A percentile compares a stretch with the other conserved stretches of the same genome.
These are phyloP conservation scores for Sesia apiformis DNA, from an alignment of 2,888 invertebrate genomes.

Conservation along the genomic window DNA sequence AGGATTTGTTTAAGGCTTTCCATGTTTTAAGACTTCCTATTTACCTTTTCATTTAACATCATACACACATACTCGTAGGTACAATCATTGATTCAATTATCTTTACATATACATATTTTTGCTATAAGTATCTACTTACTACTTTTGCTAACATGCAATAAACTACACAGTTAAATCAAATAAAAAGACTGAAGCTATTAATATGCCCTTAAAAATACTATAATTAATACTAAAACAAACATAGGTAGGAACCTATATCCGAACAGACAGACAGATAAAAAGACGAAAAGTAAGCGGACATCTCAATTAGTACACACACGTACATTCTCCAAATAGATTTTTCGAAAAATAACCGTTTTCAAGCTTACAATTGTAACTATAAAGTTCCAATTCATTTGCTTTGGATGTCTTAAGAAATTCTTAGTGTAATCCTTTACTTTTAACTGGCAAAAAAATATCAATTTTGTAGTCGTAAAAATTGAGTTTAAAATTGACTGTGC, in stretches of 20 bases:
- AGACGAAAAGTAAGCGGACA: slow-evolving; percentile 42
- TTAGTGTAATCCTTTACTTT: slow-evolving; percentile 24
- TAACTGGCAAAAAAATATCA: slow-evolving; percentile 15
- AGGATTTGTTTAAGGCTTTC: too few relatives aligned
- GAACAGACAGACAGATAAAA: slow-evolving; percentile 43
- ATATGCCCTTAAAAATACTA: background rate
- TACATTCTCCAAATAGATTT: slow-evolving; percentile 46
- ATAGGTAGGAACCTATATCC: background rate
- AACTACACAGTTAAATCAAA: too few relatives aligned
- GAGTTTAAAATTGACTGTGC: slow-evolving; percentile 13
- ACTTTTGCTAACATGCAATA: too few relatives aligned
- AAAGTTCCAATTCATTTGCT: background rate
- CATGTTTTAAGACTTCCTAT: too few relatives aligned
- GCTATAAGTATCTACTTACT: too few relatives aligned
- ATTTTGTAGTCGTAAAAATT: slow-evolving; percentile 13
- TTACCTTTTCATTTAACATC: too few relatives aligned
- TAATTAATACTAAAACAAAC: background rate
- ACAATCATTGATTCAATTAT: too few relatives aligned
- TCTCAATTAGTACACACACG: slow-evolving; percentile 65
- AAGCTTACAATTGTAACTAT: too few relatives aligned
- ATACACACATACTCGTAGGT: too few relatives aligned
- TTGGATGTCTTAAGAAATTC: slow-evolving; percentile 21
- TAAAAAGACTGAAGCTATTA: too few relatives aligned
- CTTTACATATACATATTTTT: too few relatives aligned
- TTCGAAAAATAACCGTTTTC: too few relatives aligned